phyloP scores from a whole-genome alignment of 2,888 invertebrate species.

The Drosophila kuntzei region DNA sequence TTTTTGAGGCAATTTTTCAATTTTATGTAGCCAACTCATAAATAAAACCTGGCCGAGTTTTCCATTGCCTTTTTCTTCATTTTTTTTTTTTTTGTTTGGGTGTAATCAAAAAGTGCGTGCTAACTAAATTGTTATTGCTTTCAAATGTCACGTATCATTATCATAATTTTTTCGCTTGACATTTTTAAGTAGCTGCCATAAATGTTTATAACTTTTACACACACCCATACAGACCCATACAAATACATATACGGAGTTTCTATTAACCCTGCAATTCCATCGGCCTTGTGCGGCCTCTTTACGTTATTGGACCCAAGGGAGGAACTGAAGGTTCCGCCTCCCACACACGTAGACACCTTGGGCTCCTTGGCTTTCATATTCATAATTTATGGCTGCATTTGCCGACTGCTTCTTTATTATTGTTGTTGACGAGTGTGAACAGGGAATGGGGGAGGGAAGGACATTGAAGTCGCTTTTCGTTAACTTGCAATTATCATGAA shows the following conservation, averaged over 20 bases:
- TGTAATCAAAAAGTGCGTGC: constrained; percentile 77
- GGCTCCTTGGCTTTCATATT: constrained; percentile 72
- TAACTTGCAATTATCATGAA: constrained; percentile 54
- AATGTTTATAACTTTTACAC: constrained; percentile 76
- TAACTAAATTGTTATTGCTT: constrained; percentile 81
- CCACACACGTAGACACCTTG: constrained; percentile 19
- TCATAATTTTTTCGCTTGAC: constrained; percentile 80
- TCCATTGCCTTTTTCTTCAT: constrained; percentile 4
- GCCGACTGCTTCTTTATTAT: constrained; percentile 46
- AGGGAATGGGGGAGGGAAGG: not conserved
- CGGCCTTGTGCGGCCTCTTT: constrained; percentile 49
- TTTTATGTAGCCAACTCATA: constrained; percentile 70
- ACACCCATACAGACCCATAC: constrained; percentile 32
- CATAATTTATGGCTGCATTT: constrained; percentile 75
- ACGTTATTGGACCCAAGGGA: constrained; percentile 75
- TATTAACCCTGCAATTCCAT: constrained; percentile 66
- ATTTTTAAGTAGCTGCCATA: constrained; percentile 81
- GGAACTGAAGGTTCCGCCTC: constrained; percentile 14
- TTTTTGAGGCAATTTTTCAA: constrained; percentile 70
- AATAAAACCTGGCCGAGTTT: constrained; percentile 59
- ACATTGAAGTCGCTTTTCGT: constrained; percentile 33
- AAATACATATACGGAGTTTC: constrained; percentile 42
- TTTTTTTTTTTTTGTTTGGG: constrained; percentile 7
- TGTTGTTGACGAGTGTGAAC: constrained; percentile 41
- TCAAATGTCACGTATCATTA: constrained; percentile 82